Evolutionary conservation across 2,113 vertebrate genomes (phyloP).

Genomic region (Mungos mungo): DNA sequence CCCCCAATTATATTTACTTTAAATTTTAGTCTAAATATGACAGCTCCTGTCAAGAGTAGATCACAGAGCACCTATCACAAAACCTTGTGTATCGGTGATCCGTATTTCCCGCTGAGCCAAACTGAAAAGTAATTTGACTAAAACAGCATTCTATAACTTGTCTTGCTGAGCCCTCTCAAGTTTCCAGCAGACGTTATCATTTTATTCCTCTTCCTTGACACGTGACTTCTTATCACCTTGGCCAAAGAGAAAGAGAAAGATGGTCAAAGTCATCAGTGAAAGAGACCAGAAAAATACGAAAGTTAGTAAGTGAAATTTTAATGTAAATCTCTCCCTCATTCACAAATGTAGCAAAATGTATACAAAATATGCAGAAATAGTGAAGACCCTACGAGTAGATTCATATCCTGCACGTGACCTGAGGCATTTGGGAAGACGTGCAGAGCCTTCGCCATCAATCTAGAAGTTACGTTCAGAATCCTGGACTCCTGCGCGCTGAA

Average conservation of each 20-base stretch:
- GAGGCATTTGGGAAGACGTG: not conserved
- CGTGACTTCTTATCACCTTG: not conserved
- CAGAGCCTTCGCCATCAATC: not conserved
- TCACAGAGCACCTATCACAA: constrained; percentile 5
- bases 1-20: not conserved
- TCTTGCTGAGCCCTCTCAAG: not conserved
- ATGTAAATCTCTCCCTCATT: not conserved
- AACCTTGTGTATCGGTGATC: not conserved
- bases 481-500: not conserved
- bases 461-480: not conserved
- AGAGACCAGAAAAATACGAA: not conserved
- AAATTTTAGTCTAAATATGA: constrained; percentile 40
- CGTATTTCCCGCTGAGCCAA: not conserved
- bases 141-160: not conserved
- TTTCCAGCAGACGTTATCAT: not conserved
- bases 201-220: constrained; percentile 4
- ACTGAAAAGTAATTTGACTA: constrained; percentile 41
- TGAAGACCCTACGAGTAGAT: not conserved
- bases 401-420: not conserved
- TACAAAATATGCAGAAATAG: not conserved
- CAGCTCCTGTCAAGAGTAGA: not conserved
- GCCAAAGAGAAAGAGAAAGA: not conserved
- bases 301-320: constrained; percentile 10
- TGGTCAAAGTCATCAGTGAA: not conserved
- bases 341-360: not conserved